phyloP scores from a whole-genome alignment of 2,888 invertebrate species.

The Barypeithes pellucidus region DNA sequence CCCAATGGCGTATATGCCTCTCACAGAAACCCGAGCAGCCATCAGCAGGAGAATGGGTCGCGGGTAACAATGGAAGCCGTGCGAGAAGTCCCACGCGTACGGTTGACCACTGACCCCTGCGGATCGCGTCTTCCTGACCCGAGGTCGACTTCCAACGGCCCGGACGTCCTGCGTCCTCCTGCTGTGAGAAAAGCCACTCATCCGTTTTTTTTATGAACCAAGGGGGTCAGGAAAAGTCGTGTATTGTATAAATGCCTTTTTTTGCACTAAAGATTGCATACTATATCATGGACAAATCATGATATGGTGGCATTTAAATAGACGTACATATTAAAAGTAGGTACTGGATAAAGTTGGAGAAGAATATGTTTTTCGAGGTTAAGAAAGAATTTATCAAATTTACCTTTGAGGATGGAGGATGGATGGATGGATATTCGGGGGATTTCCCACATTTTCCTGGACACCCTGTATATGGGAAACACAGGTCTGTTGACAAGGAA shows the following conservation, averaged over 20 bases:
- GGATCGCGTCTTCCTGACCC: slow-evolving; percentile 53
- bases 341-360: too few relatives aligned
- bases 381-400: too few relatives aligned
- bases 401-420: too few relatives aligned
- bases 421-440: too few relatives aligned
- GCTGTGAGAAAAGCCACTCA: slow-evolving; percentile 50
- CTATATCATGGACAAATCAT: too few relatives aligned
- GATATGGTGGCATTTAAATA: too few relatives aligned
- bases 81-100: slow-evolving; percentile 69
- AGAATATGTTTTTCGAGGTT: too few relatives aligned
- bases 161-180: slow-evolving; percentile 51
- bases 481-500: too few relatives aligned
- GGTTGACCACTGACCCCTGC: slow-evolving; percentile 55
- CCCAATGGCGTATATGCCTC: slow-evolving; percentile 2
- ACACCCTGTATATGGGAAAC: too few relatives aligned
- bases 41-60: slow-evolving; percentile 41
- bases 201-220: slow-evolving; percentile 41
- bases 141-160: slow-evolving; percentile 30
- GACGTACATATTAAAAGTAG: too few relatives aligned
- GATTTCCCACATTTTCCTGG: too few relatives aligned
- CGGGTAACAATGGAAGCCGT: slow-evolving; percentile 60
- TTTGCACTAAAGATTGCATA: too few relatives aligned
- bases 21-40: slow-evolving; percentile 33
- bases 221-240: slow-evolving; percentile 1
- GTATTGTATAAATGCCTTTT: neutral